Evolutionary conservation across 2,888 invertebrate species (phyloP).

Genomic region (Lysandra bellargus): DNA sequence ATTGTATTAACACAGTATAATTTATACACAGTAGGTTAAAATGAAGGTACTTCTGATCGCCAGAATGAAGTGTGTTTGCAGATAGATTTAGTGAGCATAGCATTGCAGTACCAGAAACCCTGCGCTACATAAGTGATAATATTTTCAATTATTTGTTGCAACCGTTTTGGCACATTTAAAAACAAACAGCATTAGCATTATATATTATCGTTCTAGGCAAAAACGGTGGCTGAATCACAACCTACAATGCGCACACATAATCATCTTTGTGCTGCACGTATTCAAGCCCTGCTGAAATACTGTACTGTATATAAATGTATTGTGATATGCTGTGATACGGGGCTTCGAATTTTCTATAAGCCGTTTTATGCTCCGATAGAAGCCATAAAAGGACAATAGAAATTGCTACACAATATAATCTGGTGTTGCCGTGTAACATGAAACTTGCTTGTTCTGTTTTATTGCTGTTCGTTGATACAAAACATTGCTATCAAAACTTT

Average conservation of each 20-base stretch:
- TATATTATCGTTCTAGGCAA: too few species aligned
- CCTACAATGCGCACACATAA: too few species aligned
- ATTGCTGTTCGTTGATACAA: not conserved
- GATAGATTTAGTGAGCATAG: too few species aligned
- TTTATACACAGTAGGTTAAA: not conserved
- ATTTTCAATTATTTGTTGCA: too few species aligned
- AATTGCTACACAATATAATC: constrained; percentile 17
- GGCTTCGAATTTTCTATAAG: constrained; percentile 31
- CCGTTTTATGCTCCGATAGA: constrained; percentile 26
- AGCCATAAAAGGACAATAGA: constrained; percentile 21
- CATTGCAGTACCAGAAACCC: too few species aligned
- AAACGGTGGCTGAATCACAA: too few species aligned
- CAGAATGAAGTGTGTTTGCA: too few species aligned
- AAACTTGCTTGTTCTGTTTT: constrained; percentile 5
- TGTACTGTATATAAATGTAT: not conserved
- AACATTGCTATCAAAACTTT: not conserved
- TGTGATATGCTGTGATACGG: constrained; percentile 32
- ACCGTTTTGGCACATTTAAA: too few species aligned
- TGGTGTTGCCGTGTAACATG: constrained; percentile 1
- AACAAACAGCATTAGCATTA: too few species aligned
- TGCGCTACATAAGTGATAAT: too few species aligned
- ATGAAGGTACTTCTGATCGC: too few species aligned
- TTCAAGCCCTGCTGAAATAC: not conserved
- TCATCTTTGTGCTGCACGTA: too few species aligned
- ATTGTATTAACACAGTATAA: constrained; percentile 36